phyloP scores from a whole-genome alignment of 2,888 invertebrate species.

The Chalcosyrphus nemorum region DNA sequence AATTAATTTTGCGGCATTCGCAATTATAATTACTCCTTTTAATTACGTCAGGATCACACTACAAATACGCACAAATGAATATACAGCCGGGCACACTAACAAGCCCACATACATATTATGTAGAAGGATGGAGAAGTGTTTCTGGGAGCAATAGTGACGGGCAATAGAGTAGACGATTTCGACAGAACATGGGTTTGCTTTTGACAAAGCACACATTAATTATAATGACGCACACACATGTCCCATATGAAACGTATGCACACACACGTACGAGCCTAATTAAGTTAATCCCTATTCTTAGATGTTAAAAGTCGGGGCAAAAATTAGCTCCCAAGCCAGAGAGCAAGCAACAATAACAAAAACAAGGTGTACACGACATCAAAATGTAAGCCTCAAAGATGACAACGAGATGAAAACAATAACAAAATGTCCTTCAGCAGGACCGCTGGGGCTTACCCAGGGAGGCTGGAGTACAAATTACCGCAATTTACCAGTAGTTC shows the following conservation, averaged over 20 bases:
- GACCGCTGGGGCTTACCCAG: constrained; percentile 28
- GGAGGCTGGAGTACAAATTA: constrained; percentile 56
- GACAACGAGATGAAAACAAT: constrained; percentile 56
- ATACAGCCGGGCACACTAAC: neutral
- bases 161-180: neutral
- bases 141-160: neutral
- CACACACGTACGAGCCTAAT: constrained; percentile 16
- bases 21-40: constrained; percentile 46
- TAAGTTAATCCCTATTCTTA: constrained; percentile 28
- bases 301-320: constrained; percentile 7
- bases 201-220: constrained; percentile 50
- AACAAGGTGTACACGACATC: constrained; percentile 20
- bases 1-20: constrained; percentile 41
- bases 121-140: too few species aligned
- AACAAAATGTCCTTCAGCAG: constrained; percentile 49
- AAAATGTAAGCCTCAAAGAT: constrained; percentile 35
- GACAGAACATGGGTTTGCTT: constrained; percentile 33
- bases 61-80: neutral
- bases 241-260: neutral
- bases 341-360: constrained; percentile 23
- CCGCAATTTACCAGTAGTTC: constrained; percentile 69
- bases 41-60: constrained; percentile 14
- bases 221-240: constrained; percentile 24
- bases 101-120: neutral
- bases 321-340: too few species aligned